Evolutionary conservation across 1,140 invertebrate genomes (phyloP), one percentile per base, ranked within the genome.

Genomic region (Stegodyphus dumicola): DNA sequence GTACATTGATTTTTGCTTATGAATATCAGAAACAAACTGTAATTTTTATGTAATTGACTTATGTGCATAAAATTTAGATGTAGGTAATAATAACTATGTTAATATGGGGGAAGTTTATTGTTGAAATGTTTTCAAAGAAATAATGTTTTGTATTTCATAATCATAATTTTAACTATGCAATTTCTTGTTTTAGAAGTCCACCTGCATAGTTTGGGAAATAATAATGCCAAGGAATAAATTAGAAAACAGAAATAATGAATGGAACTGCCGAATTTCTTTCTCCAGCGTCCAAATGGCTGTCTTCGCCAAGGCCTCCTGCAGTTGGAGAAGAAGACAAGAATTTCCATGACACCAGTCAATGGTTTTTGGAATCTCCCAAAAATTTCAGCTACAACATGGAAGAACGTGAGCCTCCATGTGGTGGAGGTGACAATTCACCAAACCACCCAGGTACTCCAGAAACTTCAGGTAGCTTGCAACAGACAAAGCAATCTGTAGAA

Each of bases 301-400:
- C 17, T 67, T 71, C 53, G 10, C 53, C 78, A n/a, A n/a, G 78
- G 51, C 78, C 78, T 33, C 78, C 69, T 17, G 48, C 56, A 15
- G 78, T 81, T n/a, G 78, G 78, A 49, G 48, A 73, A 65, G 78
- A 81, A 52, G 70, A 64, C n/a, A 73, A 6, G 73, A 54, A 49
- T 10, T 81, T 81, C 18, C 78, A 64, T 81, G 78, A 81, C 53
- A 4, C 56, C 6, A 73, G 51, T 73, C 17, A 53, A 7, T 4
- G 9, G 6, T 49, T 48, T 11, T 33, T 33, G 6, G 69, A 71
- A 71, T n/a, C 10, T 11, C n/a, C 9, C 17, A 67, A 67, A 67
- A 67, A 67, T 17, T 60, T 9, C 15, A 60, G 9, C 15, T 67
- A n/a, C 10, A 67, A 67, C n/a, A 67, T 67, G 65, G 65, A 67